Conservation (phyloP, 2,797 vertebrate species). For the Micromesistius poutassou region DNA sequence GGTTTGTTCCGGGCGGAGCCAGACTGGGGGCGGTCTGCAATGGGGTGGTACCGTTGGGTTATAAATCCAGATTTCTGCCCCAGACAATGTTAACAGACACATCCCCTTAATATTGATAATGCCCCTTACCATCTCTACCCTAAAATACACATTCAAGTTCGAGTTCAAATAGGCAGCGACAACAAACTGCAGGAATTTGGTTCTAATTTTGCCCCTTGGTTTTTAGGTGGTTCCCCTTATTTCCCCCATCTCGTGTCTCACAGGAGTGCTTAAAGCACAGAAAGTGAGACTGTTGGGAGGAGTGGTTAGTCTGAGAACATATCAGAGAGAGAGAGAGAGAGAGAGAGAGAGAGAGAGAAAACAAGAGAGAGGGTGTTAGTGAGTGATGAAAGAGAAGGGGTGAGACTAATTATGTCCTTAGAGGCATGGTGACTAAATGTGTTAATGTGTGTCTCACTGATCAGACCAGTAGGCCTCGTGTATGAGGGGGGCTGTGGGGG, state of each 20-base stretch:
- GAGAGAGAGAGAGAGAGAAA: constrained; percentile 22
- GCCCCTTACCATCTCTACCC: neutral
- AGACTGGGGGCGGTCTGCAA: neutral
- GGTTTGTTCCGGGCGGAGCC: neutral
- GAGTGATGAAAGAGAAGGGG: constrained; percentile 15
- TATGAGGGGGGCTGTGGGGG: neutral
- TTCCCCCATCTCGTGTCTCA: neutral
- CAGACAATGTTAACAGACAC: no score
- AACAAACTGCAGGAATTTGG: neutral
- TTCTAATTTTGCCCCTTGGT: neutral
- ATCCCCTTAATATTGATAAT: neutral
- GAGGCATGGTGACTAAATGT: constrained; percentile 35
- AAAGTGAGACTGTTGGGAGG: neutral
- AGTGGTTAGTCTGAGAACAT: constrained; percentile 23
- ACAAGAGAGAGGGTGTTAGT: constrained; percentile 32
- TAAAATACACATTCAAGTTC: neutral
- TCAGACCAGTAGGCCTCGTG: constrained; percentile 25
- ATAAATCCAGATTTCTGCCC: neutral
- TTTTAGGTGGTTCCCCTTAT: neutral
- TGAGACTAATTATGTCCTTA: constrained; percentile 49
- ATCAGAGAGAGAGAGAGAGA: constrained; percentile 24
- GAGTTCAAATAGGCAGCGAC: neutral
- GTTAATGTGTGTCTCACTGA: constrained; percentile 41
- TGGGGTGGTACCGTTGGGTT: neutral
- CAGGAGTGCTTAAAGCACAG: neutral